Evolutionary conservation across 2,888 invertebrate genomes (phyloP), one percentile per base, ranked within the genome.

Genomic region (Cephus runcator): DNA sequence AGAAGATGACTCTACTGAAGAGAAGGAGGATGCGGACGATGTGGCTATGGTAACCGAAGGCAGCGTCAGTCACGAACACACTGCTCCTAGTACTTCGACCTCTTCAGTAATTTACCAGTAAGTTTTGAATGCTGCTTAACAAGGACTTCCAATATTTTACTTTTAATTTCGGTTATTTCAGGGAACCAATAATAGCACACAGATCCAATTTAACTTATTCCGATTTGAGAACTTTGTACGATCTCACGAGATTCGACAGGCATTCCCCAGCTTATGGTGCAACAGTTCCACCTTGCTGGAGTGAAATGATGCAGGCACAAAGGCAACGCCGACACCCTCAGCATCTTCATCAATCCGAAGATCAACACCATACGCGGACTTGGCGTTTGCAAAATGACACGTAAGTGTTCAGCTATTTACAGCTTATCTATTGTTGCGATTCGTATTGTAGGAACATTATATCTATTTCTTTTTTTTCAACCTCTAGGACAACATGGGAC

Each of bases 281-380:
- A 0, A 97, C 97, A 30, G 97, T 98, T 4, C 97, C 98, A 0
- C 96, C 97, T 4, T 98, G 98, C 91, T 98, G 98, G 98, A 96
- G 96, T 83, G 98, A 98, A 91, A 94, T 98, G 86, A 97, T 98
- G 85, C 98, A 98, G 82, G 97, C 97, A 9, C 97, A 98, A 89
- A 94, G 97, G 79, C 97, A 98, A 85, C 93, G 98, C 31, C 95
- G 97, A 69, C 97, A 98, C 90, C 97, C 98, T 1, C 97, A 97
- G 88, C 95, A 95, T 88, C 92, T 96, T 77, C 95, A 95, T 87
- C 93, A 93, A 79, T 93, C 93, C 71, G 94, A 94, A 85, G 95
- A 95, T 82, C 93, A 94, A 76, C 95, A 97, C 87, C 94, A 95
- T 83, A 97, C 96, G 9, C 94, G 97, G 83, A 97, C 97, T 0